phyloP scores from a whole-genome alignment of 2,888 invertebrate genomes.

The Macaria liturata region DNA sequence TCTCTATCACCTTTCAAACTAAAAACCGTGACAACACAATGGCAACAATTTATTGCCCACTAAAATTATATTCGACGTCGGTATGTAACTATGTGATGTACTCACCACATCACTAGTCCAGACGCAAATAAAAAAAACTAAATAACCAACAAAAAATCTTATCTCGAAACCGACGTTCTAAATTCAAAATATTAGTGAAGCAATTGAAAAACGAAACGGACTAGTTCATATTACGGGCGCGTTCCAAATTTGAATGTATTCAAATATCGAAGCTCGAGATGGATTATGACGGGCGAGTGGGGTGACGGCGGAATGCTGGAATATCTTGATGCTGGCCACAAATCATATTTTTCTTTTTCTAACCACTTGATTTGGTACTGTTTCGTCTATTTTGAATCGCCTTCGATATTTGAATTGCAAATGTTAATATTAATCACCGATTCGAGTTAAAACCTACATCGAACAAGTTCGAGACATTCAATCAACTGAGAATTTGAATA shows the following conservation, averaged over 20 bases:
- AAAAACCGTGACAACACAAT: conserved; percentile 54
- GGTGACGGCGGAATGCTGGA: conserved; percentile 59
- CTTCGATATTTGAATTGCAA: conserved; percentile 59
- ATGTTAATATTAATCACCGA: conserved; percentile 50
- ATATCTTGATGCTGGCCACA: conserved; percentile 54
- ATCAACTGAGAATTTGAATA: conserved; percentile 78
- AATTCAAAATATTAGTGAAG: conserved; percentile 81
- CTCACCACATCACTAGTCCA: conserved; percentile 51
- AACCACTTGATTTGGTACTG: conserved; percentile 36
- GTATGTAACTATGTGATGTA: not conserved
- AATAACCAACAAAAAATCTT: conserved; percentile 48
- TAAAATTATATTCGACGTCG: conserved; percentile 32
- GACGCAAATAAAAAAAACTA: conserved; percentile 36
- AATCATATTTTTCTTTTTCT: conserved; percentile 51
- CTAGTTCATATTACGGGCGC: conserved; percentile 76
- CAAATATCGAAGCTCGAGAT: conserved; percentile 77
- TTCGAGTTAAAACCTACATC: conserved; percentile 49
- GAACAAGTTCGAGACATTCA: conserved; percentile 69
- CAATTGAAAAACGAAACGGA: conserved; percentile 81
- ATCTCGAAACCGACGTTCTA: conserved; percentile 71
- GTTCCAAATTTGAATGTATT: conserved; percentile 80
- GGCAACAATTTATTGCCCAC: conserved; percentile 53
- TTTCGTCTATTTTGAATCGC: conserved; percentile 38
- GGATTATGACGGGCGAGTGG: conserved; percentile 68
- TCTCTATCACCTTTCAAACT: conserved; percentile 74